Evolutionary conservation across 2,888 invertebrate genomes (phyloP).

Genomic region (Ceriagrion tenellum): DNA sequence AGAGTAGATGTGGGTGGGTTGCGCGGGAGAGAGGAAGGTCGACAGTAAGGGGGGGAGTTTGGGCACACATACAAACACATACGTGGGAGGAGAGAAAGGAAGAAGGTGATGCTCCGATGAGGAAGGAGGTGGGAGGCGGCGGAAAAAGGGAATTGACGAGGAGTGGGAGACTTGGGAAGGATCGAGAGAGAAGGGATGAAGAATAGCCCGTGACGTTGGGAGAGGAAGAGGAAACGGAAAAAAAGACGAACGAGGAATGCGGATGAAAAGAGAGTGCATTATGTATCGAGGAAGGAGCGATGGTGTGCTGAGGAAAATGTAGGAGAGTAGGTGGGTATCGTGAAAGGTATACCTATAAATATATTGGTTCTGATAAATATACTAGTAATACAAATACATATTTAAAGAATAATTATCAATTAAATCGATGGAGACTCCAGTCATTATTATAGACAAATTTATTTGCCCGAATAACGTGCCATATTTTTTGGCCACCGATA

Average conservation of each 20-base stretch:
- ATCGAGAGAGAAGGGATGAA: not conserved
- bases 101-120: not conserved
- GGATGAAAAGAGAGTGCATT: not conserved
- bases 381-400: too few species aligned
- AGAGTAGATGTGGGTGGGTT: too few species aligned
- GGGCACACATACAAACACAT: not conserved
- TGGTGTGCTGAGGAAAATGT: too few species aligned
- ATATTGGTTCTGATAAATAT: too few species aligned
- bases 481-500: too few species aligned
- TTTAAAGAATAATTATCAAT: too few species aligned
- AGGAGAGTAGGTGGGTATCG: too few species aligned
- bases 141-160: conserved; percentile 16
- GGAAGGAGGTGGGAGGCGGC: not conserved
- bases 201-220: not conserved
- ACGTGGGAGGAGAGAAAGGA: not conserved
- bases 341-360: too few species aligned
- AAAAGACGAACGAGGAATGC: not conserved
- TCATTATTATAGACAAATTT: too few species aligned
- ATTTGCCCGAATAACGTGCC: too few species aligned
- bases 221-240: not conserved
- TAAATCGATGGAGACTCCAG: too few species aligned
- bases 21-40: not conserved
- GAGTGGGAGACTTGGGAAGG: not conserved
- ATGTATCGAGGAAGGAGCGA: not conserved
- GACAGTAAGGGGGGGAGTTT: not conserved